Percentiles rank a stretch among this genome's conserved stretches.
Conservation (phyloP, 1,140 invertebrate genomes). For the Onthophagus taurus region DNA sequence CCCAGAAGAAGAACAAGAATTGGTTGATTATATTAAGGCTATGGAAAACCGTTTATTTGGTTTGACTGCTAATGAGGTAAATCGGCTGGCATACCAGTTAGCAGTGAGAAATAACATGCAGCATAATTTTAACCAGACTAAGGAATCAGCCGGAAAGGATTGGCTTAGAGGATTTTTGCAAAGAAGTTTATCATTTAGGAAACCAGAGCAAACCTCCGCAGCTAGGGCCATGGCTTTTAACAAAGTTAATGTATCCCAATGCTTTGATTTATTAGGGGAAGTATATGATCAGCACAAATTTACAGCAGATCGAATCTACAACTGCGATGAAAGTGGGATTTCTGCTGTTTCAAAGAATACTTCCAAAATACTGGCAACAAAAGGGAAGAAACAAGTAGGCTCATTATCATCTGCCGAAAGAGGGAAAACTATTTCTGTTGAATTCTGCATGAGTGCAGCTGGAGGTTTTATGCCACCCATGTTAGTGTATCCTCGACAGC, state of each 20-base stretch:
- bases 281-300: no score
- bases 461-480: slow-evolving; percentile 20
- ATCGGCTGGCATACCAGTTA: background rate
- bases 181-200: background rate
- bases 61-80: background rate
- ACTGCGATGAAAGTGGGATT: slow-evolving; percentile 32
- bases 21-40: background rate
- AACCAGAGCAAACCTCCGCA: background rate
- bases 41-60: background rate
- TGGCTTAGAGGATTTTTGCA: background rate
- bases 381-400: slow-evolving; percentile 30
- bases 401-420: slow-evolving; percentile 25
- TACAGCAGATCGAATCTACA: slow-evolving; percentile 18
- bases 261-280: slow-evolving; percentile 11
- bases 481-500: slow-evolving; percentile 23
- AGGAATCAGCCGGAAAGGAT: background rate
- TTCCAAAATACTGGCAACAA: slow-evolving; percentile 30
- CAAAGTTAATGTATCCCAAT: slow-evolving; percentile 27
- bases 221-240: background rate
- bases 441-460: slow-evolving; percentile 17
- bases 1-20: background rate
- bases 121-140: background rate
- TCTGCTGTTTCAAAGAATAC: slow-evolving; percentile 28
- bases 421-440: slow-evolving; percentile 22
- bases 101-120: background rate